Evolutionary conservation across 1,140 invertebrate genomes (phyloP), one percentile per base, ranked within the genome.

Genomic region (Littorina saxatilis): DNA sequence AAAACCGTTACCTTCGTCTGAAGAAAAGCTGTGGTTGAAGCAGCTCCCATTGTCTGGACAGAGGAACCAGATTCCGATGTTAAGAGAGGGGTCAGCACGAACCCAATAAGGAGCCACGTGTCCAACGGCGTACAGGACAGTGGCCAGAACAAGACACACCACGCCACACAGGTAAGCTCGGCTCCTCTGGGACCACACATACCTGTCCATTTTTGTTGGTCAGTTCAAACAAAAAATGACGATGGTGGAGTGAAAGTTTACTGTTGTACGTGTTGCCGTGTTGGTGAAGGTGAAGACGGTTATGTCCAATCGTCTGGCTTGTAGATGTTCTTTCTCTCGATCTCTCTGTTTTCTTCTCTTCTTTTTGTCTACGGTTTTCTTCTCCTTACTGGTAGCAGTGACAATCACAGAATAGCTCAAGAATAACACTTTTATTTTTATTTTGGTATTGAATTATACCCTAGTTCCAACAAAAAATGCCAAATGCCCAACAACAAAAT

Each of bases 81-180:
- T 17, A 4, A 37, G 35, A 35, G 35, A 2, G 66, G 66, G 66
- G 27, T 39, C 66, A 32, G 37, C 32, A 0, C 11, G 66, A 32
- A 35, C 32, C 66, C 66, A 68, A 35, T 39, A 68, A 5, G 66
- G 66, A 2, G 37, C 66, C 66, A 68, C 35, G 11, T 35, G 66
- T 17, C 66, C 32, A 2, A 68, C 11, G 66, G 15, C 32, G 35
- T 39, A 68, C 9, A 15, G 9, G 32, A 39, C 32, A 2, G 66
- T 68, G 66, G 66, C 11, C 66, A 68, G 66, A 37, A 39, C 66
- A 32, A 68, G 66, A 20, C 66, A 68, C 66, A 37, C 13, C 66
- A 68, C 66, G 32, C 66, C 66, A 13, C 32, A 20, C 35, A 68
- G 13, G 66, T 68, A 68, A 17, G 39, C 7, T 1, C 66, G 2